Evolutionary conservation across 2,113 vertebrate species (phyloP).

Genomic region (Suricata suricatta): DNA sequence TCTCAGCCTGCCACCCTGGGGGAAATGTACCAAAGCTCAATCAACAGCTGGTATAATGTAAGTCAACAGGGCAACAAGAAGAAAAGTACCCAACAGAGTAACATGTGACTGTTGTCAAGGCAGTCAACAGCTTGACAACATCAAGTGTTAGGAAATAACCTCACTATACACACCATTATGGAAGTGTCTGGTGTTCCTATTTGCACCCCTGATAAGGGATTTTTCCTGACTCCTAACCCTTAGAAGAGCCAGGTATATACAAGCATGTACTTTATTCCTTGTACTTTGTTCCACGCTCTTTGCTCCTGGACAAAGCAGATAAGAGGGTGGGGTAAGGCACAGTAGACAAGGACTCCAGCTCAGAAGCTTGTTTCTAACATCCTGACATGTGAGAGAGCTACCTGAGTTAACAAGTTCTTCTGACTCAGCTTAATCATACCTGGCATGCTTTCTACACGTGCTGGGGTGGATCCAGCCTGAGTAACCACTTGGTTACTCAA

Average conservation of each 20-base stretch:
- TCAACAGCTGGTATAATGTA: neutral
- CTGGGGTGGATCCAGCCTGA: neutral
- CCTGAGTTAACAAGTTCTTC: neutral
- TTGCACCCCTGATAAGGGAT: neutral
- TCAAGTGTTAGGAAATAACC: neutral
- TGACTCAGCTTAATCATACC: neutral
- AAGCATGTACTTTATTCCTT: neutral
- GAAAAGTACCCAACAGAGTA: neutral
- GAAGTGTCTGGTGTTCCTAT: neutral
- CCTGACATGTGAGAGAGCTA: neutral
- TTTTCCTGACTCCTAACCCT: neutral
- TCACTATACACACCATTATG: neutral
- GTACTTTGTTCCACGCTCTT: neutral
- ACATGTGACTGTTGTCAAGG: neutral
- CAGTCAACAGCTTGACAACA: neutral
- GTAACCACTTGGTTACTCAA: neutral
- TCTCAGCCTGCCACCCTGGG: neutral
- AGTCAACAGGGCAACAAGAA: neutral
- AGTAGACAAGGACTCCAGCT: neutral
- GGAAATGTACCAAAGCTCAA: neutral
- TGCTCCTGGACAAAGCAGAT: conserved; percentile 1
- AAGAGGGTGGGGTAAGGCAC: neutral
- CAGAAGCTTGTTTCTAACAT: neutral
- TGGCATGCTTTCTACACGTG: neutral
- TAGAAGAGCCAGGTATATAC: neutral